A percentile compares a stretch with the other conserved stretches of the same genome.
phyloP scores from a whole-genome alignment of 2,113 vertebrate species.

The Hylia prasina region DNA sequence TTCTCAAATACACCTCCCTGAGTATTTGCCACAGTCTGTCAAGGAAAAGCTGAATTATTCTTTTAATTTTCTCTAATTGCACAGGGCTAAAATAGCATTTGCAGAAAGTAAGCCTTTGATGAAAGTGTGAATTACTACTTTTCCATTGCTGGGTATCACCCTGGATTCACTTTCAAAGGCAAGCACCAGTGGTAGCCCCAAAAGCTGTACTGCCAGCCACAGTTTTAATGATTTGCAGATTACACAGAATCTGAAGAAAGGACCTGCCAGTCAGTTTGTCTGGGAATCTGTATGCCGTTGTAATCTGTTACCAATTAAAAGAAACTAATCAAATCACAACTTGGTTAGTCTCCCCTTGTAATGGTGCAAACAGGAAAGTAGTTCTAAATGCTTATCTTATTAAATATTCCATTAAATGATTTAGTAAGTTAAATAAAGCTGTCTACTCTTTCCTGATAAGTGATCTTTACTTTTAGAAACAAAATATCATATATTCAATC shows the following conservation, averaged over 20 bases:
- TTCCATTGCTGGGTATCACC: background rate
- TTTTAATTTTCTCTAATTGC: background rate
- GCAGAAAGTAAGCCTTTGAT: background rate
- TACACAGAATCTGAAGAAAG: background rate
- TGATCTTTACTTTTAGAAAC: background rate
- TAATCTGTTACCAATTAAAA: slow-evolving; percentile 51
- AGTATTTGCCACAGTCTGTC: background rate
- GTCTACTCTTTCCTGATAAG: background rate
- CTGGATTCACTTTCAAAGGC: background rate
- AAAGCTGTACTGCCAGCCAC: background rate
- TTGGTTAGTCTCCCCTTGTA: background rate
- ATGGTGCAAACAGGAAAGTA: slow-evolving; percentile 12
- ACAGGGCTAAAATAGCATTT: background rate
- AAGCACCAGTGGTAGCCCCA: background rate
- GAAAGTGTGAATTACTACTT: background rate
- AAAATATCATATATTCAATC: background rate
- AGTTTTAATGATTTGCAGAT: background rate
- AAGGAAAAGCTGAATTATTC: background rate
- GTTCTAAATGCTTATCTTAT: slow-evolving; percentile 24
- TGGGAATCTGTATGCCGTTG: background rate
- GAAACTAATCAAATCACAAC: slow-evolving; percentile 5
- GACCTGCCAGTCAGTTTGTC: background rate
- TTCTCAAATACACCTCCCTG: background rate
- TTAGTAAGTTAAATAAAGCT: slow-evolving; percentile 17
- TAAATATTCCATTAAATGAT: background rate